Evolutionary conservation across 2,113 vertebrate genomes (phyloP), one percentile per base, ranked within the genome.

Genomic region (Hippocampus zosterae): DNA sequence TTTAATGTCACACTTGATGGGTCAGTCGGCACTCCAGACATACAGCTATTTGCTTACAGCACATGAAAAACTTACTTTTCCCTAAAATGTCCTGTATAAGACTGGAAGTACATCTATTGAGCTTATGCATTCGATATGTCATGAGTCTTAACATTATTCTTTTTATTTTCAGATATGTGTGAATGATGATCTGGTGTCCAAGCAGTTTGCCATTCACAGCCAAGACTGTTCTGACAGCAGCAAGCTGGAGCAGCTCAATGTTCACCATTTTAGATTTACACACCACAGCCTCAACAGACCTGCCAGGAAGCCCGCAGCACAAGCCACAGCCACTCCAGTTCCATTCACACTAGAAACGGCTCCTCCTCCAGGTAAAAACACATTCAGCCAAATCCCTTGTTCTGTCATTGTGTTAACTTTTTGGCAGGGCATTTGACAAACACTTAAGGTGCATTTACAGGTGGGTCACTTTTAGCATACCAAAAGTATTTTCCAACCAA

Each of bases 111-210:
- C 3, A 50, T 5, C 18, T 19, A 18, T 50, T 50, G 16, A 50
- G 42, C 12, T 18, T 18, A 50, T 6, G 16, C 6, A 16, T 50
- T 18, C 12, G 15, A 23, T n/a, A 53, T 23, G 48, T 52, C 2
- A 55, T 64, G 9, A 40, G 7, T 64, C 21, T 64, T 21, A 13
- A 15, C 27, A n/a, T 25, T 57, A 19, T 57, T 8, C 1, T 69
- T 42, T 41, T 41, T 25, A 23, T 67, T 68, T 68, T 18, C 78
- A 99, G 96, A 87, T 97, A 29, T 98, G 95, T 53, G 88, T 94
- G 71, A 98, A 99, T 13, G 95, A 97, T 10, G 95, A 97, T 18
- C 88, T 99, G 52, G 94, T 98, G 44, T 86, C 80, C 41, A 97
- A 97, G 87, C 93, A 89, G 76, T 97, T 95, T 77, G 96, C 95